Conservation (phyloP, 2,797 vertebrate species). For the Lophura swinhoii region DNA sequence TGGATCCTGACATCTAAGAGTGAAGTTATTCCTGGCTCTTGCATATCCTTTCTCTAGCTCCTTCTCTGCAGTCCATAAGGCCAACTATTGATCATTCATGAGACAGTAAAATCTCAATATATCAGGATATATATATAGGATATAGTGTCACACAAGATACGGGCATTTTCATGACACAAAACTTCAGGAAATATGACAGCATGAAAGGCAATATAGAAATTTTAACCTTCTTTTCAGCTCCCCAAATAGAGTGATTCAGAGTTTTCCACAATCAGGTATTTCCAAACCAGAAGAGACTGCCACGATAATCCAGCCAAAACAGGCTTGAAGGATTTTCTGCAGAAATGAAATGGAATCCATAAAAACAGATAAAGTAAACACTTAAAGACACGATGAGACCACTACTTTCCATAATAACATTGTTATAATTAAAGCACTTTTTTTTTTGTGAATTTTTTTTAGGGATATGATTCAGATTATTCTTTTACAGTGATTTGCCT, state of each 20-base stretch:
- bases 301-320: neutral
- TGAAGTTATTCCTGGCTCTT: neutral
- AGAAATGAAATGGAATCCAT: neutral
- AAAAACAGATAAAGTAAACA: neutral
- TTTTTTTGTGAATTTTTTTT: neutral
- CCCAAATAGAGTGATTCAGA: accelerated
- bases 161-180: neutral
- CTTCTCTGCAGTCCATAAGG: neutral
- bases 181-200: neutral
- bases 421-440: neutral
- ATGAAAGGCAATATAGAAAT: neutral
- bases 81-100: neutral
- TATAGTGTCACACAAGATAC: neutral
- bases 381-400: neutral
- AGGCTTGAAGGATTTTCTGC: neutral
- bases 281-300: neutral
- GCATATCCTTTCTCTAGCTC: neutral
- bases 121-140: neutral
- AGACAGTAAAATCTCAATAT: neutral
- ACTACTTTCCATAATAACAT: neutral
- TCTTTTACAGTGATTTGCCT: neutral
- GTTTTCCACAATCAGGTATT: neutral
- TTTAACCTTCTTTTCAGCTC: neutral
- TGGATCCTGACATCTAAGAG: neutral
- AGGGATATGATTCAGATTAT: neutral